Evolutionary conservation across 2,113 vertebrate genomes (phyloP).

Genomic region (Myrmecophaga tridactyla): DNA sequence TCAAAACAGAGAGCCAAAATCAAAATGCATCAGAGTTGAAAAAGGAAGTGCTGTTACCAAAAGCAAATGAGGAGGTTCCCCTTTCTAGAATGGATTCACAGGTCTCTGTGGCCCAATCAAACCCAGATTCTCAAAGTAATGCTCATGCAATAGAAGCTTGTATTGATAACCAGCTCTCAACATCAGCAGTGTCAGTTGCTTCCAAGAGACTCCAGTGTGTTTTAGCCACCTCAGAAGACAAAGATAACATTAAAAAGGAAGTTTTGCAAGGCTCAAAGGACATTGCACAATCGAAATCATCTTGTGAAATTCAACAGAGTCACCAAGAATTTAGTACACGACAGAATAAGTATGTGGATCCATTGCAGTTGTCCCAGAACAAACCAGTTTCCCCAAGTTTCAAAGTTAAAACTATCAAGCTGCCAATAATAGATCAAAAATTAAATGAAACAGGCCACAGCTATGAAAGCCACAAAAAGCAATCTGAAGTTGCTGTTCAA

Average conservation of each 20-base stretch:
- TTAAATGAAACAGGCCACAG: slow-evolving; percentile 78
- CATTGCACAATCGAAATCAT: slow-evolving; percentile 73
- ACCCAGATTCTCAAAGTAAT: background rate
- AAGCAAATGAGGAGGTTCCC: slow-evolving; percentile 6
- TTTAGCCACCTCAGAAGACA: slow-evolving; percentile 75
- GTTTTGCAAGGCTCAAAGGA: slow-evolving; percentile 73
- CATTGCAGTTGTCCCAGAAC: slow-evolving; percentile 78
- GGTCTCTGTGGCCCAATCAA: background rate
- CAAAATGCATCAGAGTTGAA: slow-evolving; percentile 64
- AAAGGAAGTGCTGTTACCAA: slow-evolving; percentile 46
- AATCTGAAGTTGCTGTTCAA: slow-evolving; percentile 29
- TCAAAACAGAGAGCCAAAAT: slow-evolving; percentile 59
- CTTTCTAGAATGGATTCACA: background rate
- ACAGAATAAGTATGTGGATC: slow-evolving; percentile 67
- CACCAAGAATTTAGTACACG: slow-evolving; percentile 76
- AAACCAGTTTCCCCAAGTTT: slow-evolving; percentile 84
- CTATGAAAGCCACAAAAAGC: slow-evolving; percentile 39
- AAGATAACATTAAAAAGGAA: slow-evolving; percentile 75
- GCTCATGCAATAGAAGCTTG: background rate
- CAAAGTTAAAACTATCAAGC: slow-evolving; percentile 86
- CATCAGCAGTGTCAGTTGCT: slow-evolving; percentile 59
- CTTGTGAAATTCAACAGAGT: slow-evolving; percentile 76
- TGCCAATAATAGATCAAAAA: slow-evolving; percentile 72
- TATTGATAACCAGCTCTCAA: slow-evolving; percentile 58
- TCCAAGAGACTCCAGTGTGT: slow-evolving; percentile 67